These are phyloP conservation scores for Salarias fasciatus DNA, from an alignment of 2,797 vertebrate species.

Conservation along the genomic window DNA sequence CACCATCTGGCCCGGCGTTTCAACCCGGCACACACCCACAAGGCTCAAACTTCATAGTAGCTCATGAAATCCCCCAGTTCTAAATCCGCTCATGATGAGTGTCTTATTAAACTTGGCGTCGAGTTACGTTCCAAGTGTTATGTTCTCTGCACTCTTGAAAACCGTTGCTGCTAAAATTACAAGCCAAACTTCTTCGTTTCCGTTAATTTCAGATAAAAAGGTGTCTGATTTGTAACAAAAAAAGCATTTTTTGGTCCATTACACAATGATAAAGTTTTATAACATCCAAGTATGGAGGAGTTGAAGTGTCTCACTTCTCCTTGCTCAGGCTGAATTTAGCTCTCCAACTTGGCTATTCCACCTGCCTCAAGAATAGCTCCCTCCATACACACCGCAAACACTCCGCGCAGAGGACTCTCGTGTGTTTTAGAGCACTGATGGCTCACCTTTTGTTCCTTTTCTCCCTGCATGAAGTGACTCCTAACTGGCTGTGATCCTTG, in stretches of 20 bases:
- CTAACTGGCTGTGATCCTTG: neutral
- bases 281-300: slow-evolving; percentile 36
- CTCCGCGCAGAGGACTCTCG: neutral
- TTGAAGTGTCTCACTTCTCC: slow-evolving; percentile 40
- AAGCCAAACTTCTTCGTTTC: too few species aligned
- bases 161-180: too few species aligned
- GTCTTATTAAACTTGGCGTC: too few species aligned
- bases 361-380: slow-evolving; percentile 13
- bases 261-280: slow-evolving; percentile 43
- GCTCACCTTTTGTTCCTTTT: slow-evolving; percentile 14
- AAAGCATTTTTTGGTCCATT: slow-evolving; percentile 37
- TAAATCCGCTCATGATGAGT: too few species aligned
- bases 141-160: too few species aligned
- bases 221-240: neutral
- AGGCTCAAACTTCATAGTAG: too few species aligned
- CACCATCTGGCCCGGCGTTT: too few species aligned
- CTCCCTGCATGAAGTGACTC: slow-evolving; percentile 4
- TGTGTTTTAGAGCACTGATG: neutral
- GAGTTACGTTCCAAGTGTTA: too few species aligned
- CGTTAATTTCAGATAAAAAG: slow-evolving; percentile 1
- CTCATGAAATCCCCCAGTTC: too few species aligned
- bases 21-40: too few species aligned
- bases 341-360: slow-evolving; percentile 30
- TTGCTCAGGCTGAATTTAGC: slow-evolving; percentile 39
- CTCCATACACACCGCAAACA: slow-evolving; percentile 7